Conservation (phyloP, 64 coral and sea anemone species). For the Anthopleura sola region DNA sequence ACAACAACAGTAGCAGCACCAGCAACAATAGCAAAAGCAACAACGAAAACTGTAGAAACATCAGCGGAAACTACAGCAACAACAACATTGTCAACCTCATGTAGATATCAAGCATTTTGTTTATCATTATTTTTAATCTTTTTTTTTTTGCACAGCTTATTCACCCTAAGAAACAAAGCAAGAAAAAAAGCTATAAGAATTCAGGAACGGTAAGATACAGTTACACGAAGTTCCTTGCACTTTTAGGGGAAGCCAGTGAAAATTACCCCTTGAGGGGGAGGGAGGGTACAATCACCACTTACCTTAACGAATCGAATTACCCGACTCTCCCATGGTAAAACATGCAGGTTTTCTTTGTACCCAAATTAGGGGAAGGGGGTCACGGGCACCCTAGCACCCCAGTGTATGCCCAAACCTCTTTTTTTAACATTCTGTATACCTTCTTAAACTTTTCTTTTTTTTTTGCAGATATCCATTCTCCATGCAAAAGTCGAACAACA, state of each 20-base stretch:
- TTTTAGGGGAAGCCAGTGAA: too few relatives aligned
- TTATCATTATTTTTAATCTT: not conserved
- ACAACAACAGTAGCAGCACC: not conserved
- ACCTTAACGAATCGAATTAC: too few relatives aligned
- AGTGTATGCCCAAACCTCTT: not conserved
- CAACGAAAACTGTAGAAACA: too few relatives aligned
- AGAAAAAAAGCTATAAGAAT: slow-evolving; percentile 95
- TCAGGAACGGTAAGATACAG: slow-evolving; percentile 76
- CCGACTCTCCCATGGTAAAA: too few relatives aligned
- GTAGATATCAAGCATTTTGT: not conserved
- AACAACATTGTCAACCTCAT: too few relatives aligned
- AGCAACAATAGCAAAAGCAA: not conserved
- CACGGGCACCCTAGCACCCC: too few relatives aligned
- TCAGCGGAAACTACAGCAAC: too few relatives aligned
- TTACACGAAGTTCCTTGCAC: too few relatives aligned
- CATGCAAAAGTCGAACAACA: slow-evolving; percentile 63
- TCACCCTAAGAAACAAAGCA: slow-evolving; percentile 72
- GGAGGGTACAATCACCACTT: too few relatives aligned
- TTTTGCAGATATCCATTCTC: slow-evolving; percentile 46
- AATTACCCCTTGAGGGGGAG: not conserved
- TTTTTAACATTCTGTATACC: not conserved
- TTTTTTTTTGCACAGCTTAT: slow-evolving; percentile 41
- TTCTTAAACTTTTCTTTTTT: not conserved
- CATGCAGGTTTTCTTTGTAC: too few relatives aligned
- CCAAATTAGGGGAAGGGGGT: too few relatives aligned